Evolutionary conservation across 2,888 invertebrate species (phyloP).

Genomic region (Apamea monoglypha): DNA sequence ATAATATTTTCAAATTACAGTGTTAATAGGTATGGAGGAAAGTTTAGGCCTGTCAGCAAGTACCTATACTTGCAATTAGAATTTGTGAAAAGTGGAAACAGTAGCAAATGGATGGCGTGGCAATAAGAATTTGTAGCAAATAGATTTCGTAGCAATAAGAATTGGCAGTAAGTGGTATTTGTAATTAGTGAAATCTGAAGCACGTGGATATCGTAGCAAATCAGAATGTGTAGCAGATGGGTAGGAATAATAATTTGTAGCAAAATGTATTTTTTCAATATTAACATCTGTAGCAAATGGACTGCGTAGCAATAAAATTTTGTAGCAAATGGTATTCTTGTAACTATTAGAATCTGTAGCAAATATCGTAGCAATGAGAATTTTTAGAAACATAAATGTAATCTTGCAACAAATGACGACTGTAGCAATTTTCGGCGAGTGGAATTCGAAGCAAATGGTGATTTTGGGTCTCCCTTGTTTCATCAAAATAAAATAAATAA

Average conservation of each 20-base stretch:
- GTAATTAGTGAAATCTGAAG: neutral
- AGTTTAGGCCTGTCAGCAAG: neutral
- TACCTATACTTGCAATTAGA: neutral
- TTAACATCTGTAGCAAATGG: neutral
- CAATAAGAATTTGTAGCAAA: neutral
- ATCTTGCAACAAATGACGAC: too few relatives aligned
- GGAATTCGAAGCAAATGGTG: neutral
- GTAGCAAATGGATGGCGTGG: neutral
- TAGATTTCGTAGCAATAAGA: neutral
- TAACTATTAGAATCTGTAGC: neutral
- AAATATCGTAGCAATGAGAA: too few relatives aligned
- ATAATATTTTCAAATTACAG: neutral
- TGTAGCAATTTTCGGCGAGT: too few relatives aligned
- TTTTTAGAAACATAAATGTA: too few relatives aligned
- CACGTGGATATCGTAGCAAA: neutral
- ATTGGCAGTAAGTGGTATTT: neutral
- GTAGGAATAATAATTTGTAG: neutral
- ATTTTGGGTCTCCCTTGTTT: neutral
- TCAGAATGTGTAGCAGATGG: neutral
- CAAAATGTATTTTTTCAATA: neutral
- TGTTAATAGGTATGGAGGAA: neutral
- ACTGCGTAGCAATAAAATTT: neutral
- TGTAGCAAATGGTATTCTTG: neutral
- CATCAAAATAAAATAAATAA: too few relatives aligned
- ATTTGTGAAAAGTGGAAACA: too few relatives aligned